Evolutionary conservation across 2,797 vertebrate species (phyloP).

Genomic region (Liasis olivaceus): DNA sequence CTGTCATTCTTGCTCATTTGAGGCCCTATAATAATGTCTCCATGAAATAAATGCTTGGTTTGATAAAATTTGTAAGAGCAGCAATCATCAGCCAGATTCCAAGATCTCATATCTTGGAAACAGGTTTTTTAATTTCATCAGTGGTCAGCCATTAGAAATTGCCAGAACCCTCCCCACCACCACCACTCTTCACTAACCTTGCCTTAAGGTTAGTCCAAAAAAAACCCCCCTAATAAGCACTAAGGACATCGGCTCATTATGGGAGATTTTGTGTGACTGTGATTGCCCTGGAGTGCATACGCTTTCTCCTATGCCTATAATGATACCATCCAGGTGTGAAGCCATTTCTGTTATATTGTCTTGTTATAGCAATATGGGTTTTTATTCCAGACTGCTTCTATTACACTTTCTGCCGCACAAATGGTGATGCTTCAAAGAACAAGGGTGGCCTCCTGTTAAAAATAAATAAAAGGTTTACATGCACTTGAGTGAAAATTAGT

Average conservation of each 20-base stretch:
- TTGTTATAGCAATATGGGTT: slow-evolving; percentile 40
- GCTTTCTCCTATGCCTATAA: slow-evolving; percentile 20
- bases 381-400: slow-evolving; percentile 25
- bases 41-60: not conserved
- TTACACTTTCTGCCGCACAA: slow-evolving; percentile 47
- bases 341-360: slow-evolving; percentile 21
- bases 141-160: slow-evolving; percentile 19
- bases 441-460: not conserved
- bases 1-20: not conserved
- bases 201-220: not conserved
- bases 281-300: slow-evolving; percentile 32
- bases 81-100: not conserved
- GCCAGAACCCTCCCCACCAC: not conserved
- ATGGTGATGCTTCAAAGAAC: slow-evolving; percentile 11
- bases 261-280: slow-evolving; percentile 17
- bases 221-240: slow-evolving; percentile 13
- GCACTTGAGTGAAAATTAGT: not conserved
- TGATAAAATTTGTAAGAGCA: not conserved
- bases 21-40: not conserved
- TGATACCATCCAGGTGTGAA: slow-evolving; percentile 20
- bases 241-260: slow-evolving; percentile 6
- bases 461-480: slow-evolving; percentile 1
- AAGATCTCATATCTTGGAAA: not conserved
- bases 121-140: not conserved
- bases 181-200: slow-evolving; percentile 18